Percentiles rank a stretch among this genome's conserved stretches.
These are phyloP conservation scores for Pandion haliaetus DNA, from an alignment of 2,113 vertebrate species.

Conservation along the genomic window DNA sequence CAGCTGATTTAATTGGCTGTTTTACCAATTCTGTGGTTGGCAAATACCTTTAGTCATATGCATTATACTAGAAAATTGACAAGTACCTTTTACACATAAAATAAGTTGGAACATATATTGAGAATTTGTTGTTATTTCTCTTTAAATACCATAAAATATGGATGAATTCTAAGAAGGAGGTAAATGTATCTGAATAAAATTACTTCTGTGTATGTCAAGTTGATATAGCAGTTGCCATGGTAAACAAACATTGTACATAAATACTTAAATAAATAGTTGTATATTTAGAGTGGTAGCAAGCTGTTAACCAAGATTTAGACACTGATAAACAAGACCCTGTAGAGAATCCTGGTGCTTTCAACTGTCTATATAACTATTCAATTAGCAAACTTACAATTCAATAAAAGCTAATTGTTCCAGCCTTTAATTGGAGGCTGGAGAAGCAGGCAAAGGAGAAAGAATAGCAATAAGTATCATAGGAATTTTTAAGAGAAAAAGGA, in stretches of 20 bases:
- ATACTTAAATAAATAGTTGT: slow-evolving; percentile 38
- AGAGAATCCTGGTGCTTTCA: slow-evolving; percentile 25
- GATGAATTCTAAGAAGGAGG: not conserved
- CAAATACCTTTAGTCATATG: not conserved
- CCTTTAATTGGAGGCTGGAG: not conserved
- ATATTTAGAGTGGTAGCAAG: slow-evolving; percentile 21
- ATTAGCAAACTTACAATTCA: not conserved
- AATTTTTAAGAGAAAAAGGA: not conserved
- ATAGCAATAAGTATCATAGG: not conserved
- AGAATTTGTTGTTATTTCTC: not conserved
- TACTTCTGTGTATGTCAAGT: slow-evolving; percentile 11
- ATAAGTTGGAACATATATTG: not conserved
- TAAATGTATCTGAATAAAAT: slow-evolving; percentile 8
- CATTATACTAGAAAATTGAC: not conserved
- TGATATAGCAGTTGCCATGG: slow-evolving; percentile 36
- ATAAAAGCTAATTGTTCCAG: not conserved
- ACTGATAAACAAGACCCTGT: slow-evolving; percentile 1
- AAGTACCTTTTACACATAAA: not conserved
- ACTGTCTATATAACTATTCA: slow-evolving; percentile 11
- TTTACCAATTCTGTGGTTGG: not conserved
- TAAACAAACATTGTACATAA: slow-evolving; percentile 33
- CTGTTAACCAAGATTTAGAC: slow-evolving; percentile 24
- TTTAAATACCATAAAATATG: not conserved
- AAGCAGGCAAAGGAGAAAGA: not conserved
- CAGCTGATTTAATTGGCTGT: not conserved